phyloP scores from a whole-genome alignment of 2,113 vertebrate genomes.

The Lontra canadensis region DNA sequence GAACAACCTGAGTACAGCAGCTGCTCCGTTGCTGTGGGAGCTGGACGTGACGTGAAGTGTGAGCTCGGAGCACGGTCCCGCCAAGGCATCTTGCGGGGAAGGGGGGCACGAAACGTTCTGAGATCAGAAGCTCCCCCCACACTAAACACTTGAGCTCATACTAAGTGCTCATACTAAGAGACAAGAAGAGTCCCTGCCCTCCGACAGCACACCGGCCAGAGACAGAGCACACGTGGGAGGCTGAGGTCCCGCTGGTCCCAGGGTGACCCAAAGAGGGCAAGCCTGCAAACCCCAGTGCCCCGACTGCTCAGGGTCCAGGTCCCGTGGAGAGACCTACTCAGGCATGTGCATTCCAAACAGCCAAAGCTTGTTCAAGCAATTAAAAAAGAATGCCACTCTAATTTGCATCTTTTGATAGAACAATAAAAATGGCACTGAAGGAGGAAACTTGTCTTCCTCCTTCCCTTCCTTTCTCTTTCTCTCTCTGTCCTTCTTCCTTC shows the following conservation, averaged over 20 bases:
- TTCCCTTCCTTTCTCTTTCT: not conserved
- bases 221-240: not conserved
- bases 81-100: accelerated
- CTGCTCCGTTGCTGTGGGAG: not conserved
- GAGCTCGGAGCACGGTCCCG: not conserved
- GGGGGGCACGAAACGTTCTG: too few relatives aligned
- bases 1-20: not conserved
- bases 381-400: not conserved
- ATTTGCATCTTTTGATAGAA: not conserved
- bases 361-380: not conserved
- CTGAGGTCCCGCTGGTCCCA: not conserved
- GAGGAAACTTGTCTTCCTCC: not conserved
- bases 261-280: not conserved
- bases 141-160: not conserved
- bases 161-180: not conserved
- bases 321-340: not conserved
- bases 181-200: not conserved
- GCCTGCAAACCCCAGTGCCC: not conserved
- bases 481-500: not conserved
- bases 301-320: not conserved
- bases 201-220: accelerated
- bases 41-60: not conserved
- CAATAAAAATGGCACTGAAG: not conserved
- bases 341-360: not conserved
- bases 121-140: accelerated